Base-by-base conservation (phyloP, 2,797 vertebrate genomes). In the Sebastes paucispinis region DNA sequence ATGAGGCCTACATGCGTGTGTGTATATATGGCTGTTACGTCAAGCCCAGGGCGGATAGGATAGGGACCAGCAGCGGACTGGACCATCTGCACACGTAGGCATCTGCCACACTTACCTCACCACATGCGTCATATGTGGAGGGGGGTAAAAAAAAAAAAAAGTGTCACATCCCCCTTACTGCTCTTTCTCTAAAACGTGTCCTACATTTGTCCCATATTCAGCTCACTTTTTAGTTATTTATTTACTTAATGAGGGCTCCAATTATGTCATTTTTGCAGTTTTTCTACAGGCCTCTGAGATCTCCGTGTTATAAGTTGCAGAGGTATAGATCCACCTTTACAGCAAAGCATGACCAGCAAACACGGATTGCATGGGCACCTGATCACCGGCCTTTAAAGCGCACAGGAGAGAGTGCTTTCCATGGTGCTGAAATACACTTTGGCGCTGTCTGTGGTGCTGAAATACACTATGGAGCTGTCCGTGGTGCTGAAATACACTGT, bases 51-150 rank as follows among this genome's bases (percentile, higher is more conserved):
- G 89, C 77, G 69, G 83, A 86, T 75, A 68, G 69, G 83, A 86
- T 73, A 67, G 83, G 89, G 88, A 88, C 90, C 82, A 86, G 86
- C 82, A 84, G 86, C 82, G 84, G 87, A 89, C 86, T 87, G 88
- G 93, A 91, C 88, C 93, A 93, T 92, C 90, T 90, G 91, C 88
- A 93, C 90, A 94, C 90, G 87, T 87, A 93, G 88, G 89, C 91
- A 92, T 91, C 93, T 89, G 89, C 92, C 88, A 93, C 87, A 90
- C 91, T 94, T 92, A 93, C 93, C 94, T 95, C 92, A 94, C 82
- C 82, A 92, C 85, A 90, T 94, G 94, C 92, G 93, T 95, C 94
- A 95, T 90, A 83, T 83, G 87, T 87, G 10, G 60, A 5, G 81
- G 65, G 69, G 39, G n/a, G 13, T 29, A 57, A 75, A 80, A 47